Percentiles rank a stretch among this genome's conserved stretches.
These are phyloP conservation scores for Eupithecia insigniata DNA, from an alignment of 2,888 invertebrate genomes.

Conservation along the genomic window DNA sequence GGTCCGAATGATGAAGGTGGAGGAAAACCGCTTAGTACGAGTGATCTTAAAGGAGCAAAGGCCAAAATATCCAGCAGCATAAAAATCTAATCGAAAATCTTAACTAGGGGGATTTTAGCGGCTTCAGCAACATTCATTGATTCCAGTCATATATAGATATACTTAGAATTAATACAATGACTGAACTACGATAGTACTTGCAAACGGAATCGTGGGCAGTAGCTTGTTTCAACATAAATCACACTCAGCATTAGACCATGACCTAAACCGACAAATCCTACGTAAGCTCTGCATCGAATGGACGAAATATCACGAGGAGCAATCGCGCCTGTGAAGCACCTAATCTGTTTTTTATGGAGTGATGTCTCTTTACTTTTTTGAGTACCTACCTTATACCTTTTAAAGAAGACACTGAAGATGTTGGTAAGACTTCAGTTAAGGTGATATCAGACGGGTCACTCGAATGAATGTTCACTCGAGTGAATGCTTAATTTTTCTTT, in stretches of 20 bases:
- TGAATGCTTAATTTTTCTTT: too few relatives aligned
- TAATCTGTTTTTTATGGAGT: constrained; percentile 39
- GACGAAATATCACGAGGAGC: constrained; percentile 30
- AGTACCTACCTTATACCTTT: not conserved
- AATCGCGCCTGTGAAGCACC: constrained; percentile 8
- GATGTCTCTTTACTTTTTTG: not conserved
- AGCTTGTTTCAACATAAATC: constrained; percentile 7
- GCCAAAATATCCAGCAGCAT: not conserved
- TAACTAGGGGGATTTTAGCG: not conserved
- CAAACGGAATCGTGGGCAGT: not conserved
- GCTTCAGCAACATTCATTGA: not conserved
- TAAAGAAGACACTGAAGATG: not conserved
- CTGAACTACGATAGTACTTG: not conserved
- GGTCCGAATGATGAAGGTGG: too few relatives aligned
- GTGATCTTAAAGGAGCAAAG: too few relatives aligned
- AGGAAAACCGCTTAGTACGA: too few relatives aligned
- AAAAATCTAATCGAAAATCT: too few relatives aligned
- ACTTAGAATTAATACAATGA: not conserved
- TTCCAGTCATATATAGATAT: not conserved
- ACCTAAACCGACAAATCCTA: constrained; percentile 32
- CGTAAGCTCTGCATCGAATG: constrained; percentile 33
- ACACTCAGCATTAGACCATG: constrained; percentile 18
- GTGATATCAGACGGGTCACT: too few relatives aligned
- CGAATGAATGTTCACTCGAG: too few relatives aligned
- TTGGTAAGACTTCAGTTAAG: not conserved